phyloP scores from a whole-genome alignment of 2,113 vertebrate species.

The Crotalus viridis region DNA sequence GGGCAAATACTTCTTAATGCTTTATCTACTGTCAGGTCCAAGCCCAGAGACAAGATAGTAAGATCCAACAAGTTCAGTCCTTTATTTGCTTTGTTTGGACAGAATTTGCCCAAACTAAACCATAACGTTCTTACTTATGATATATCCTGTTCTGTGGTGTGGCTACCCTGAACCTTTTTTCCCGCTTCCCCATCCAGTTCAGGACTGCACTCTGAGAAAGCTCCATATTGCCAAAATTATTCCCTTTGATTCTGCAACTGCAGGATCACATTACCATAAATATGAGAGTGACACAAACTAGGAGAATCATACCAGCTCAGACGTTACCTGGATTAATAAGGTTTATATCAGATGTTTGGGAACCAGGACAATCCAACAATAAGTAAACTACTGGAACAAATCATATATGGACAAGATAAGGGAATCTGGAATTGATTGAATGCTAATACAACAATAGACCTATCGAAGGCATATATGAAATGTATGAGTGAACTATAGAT shows the following conservation, averaged over 20 bases:
- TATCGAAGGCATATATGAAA: not conserved
- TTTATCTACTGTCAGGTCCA: not conserved
- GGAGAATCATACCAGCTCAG: not conserved
- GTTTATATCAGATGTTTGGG: not conserved
- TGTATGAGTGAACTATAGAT: not conserved
- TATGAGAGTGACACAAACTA: not conserved
- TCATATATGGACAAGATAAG: not conserved
- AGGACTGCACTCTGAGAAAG: not conserved
- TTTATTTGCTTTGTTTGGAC: not conserved
- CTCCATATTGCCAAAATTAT: not conserved
- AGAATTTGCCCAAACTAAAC: not conserved
- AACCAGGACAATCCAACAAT: not conserved
- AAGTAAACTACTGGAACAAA: not conserved
- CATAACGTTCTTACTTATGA: not conserved
- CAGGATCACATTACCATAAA: not conserved
- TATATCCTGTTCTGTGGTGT: not conserved
- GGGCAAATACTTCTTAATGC: not conserved
- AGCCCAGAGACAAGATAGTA: not conserved
- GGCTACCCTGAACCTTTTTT: not conserved
- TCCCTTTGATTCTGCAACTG: not conserved
- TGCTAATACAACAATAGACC: not conserved
- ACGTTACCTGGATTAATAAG: not conserved
- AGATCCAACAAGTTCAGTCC: not conserved
- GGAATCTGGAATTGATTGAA: not conserved
- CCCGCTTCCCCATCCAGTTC: not conserved